Evolutionary conservation across 2,888 invertebrate species (phyloP), one percentile per base, ranked within the genome.

Genomic region (Himalopsyche anomala): DNA sequence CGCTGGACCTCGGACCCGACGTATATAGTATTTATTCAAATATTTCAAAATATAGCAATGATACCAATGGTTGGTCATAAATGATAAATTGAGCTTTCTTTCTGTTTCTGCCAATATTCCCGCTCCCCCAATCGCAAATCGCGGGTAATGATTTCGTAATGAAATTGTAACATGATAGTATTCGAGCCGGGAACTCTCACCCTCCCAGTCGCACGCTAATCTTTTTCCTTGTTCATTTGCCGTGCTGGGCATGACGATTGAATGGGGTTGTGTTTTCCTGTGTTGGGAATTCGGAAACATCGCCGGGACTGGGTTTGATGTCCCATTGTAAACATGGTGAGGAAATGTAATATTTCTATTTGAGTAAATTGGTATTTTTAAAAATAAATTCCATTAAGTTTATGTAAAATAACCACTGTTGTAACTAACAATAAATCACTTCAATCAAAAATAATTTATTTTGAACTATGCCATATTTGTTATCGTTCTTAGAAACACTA

Each of bases 91-190:
- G 51, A 51, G 51, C 51, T 51, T 62, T 62, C 62, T 19, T 62
- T 8, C 62, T 19, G 28, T 19, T 19, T 62, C 62, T 62, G 62
- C 5, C 19, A 62, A 62, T 62, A 62, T 28, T 15, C 62, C 28
- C 62, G n/a, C 62, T 62, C 62, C 62, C 62, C 62, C 8, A 62
- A 19, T 15, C 2, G 62, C 62, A 62, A 62, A 62, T 62, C 62
- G 62, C 62, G 62, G 62, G 62, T 62, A 62, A 62, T 62, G 62
- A 62, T 62, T 62, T 62, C 62, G 62, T 62, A 62, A 62, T 62
- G 62, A 62, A 62, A 19, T 62, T 62, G 62, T 62, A 62, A 62
- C 62, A 62, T 62, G 62, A 62, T 62, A 62, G 62, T 62, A 62
- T 19, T 19, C 62, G 62, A 62, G 19, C 62, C 62, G 62, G 62